phyloP scores from a whole-genome alignment of 2,888 invertebrate genomes.

The Lacanobia oleracea region DNA sequence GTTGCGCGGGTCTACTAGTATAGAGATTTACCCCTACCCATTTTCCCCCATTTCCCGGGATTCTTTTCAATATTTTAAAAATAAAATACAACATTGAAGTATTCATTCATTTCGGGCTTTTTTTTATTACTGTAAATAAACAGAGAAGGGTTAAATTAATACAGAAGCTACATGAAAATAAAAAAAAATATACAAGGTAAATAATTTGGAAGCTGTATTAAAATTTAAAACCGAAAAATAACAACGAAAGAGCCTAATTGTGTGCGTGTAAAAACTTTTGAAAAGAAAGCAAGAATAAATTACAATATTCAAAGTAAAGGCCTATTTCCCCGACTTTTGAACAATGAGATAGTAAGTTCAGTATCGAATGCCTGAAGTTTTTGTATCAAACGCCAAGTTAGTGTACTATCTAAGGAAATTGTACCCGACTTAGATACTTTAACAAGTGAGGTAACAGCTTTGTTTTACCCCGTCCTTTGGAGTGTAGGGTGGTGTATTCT shows the following conservation, averaged over 20 bases:
- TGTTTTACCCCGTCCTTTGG: neutral
- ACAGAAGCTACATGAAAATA: neutral
- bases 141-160: neutral
- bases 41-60: no score
- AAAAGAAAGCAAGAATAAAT: constrained; percentile 41
- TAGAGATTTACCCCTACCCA: no score
- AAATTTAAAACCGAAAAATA: constrained; percentile 10
- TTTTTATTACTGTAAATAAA: neutral
- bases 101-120: neutral
- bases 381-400: constrained; percentile 33
- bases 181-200: constrained; percentile 2
- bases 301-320: constrained; percentile 31
- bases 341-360: constrained; percentile 47
- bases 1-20: no score
- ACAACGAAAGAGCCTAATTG: constrained; percentile 32
- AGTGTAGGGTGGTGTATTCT: neutral
- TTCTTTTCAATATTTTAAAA: neutral
- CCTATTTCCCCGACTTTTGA: constrained; percentile 17
- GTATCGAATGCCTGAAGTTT: constrained; percentile 50
- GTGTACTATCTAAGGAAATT: constrained; percentile 35
- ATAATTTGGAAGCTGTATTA: constrained; percentile 9
- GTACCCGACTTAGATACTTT: constrained; percentile 7
- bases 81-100: neutral
- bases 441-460: constrained; percentile 5
- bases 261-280: constrained; percentile 18